Evolutionary conservation across 1,140 invertebrate species (phyloP), one percentile per base, ranked within the genome.

Genomic region (Sarcophaga bullata): DNA sequence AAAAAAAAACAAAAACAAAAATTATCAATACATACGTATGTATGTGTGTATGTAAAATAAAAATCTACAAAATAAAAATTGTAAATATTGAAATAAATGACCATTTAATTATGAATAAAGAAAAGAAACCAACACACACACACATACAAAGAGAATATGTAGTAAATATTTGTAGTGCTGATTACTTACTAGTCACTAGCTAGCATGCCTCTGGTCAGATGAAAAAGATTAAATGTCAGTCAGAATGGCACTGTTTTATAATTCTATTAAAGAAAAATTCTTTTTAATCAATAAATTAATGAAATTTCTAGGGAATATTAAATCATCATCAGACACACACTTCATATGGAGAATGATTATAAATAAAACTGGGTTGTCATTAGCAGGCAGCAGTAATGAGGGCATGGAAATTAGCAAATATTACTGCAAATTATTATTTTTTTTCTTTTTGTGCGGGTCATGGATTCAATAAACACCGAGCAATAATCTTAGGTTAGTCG

Each of bases 11-110:
- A 50, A 6, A 10, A 13, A 52, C 50, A 52, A 52, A 10, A 52
- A 52, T 52, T 13, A 10, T 52, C 8, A 37, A 37, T 37, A 37
- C 25, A 37, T 37, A 37, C 25, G 25, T 37, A 37, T 37, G 25
- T 37, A 37, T 4, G 4, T 37, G 4, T 4, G 4, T 37, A 37
- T 9, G n/a, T 68, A 10, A 19, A 19, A 68, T 15, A 68, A 68
- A 68, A 19, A 68, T 68, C 62, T 68, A 19, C 17, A 68, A 9
- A 37, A 68, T 25, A 10, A 68, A n/a, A 17, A 68, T 68, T 68
- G 62, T 68, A 68, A 68, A 68, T 68, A 68, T 68, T 68, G 62
- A 68, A 68, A 68, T 68, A 68, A 25, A 68, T 17, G 62, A n/a
- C 8, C 62, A 68, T 68, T n/a, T 68, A 68, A 68, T 68, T 9